Percentiles rank a stretch among this genome's conserved stretches.
These are phyloP conservation scores for Paramisgurnus dabryanus DNA, from an alignment of 2,113 vertebrate species.

Conservation along the genomic window DNA sequence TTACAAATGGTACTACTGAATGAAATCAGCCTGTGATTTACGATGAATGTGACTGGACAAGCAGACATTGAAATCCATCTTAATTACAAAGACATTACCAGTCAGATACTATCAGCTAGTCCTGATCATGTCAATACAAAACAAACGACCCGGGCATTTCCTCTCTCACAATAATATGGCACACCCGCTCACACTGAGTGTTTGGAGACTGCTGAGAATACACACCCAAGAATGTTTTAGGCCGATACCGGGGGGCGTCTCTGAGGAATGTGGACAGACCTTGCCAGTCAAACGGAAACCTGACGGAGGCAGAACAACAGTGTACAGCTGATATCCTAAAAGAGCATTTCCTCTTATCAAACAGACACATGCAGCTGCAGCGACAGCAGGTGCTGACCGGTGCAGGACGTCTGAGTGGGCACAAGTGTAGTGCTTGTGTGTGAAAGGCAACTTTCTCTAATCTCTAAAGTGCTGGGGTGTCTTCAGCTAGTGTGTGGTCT, in stretches of 20 bases:
- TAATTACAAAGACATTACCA: not conserved
- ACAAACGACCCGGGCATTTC: conserved; percentile 1
- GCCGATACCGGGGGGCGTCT: not conserved
- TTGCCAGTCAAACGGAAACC: conserved; percentile 11
- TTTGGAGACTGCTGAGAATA: conserved; percentile 15
- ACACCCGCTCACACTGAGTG: conserved; percentile 20
- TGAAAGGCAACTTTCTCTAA: conserved; percentile 22
- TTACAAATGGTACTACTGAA: too few species aligned
- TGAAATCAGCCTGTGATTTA: too few species aligned
- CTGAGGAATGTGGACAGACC: conserved; percentile 18
- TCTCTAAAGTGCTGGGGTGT: not conserved
- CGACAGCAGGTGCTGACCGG: conserved; percentile 29
- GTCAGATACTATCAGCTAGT: not conserved
- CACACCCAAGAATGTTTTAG: conserved; percentile 22
- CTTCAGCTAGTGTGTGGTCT: not conserved
- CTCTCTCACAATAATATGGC: conserved; percentile 25
- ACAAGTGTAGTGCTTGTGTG: not conserved
- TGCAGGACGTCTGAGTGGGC: conserved; percentile 2
- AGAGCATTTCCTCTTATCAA: conserved; percentile 31
- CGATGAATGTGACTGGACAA: not conserved
- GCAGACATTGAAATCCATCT: not conserved
- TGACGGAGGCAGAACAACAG: conserved; percentile 16
- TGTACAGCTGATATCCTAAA: conserved; percentile 15
- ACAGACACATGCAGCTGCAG: not conserved
- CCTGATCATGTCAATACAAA: not conserved